Evolutionary conservation across 2,113 vertebrate genomes (phyloP).

Genomic region (Callithrix jacchus): DNA sequence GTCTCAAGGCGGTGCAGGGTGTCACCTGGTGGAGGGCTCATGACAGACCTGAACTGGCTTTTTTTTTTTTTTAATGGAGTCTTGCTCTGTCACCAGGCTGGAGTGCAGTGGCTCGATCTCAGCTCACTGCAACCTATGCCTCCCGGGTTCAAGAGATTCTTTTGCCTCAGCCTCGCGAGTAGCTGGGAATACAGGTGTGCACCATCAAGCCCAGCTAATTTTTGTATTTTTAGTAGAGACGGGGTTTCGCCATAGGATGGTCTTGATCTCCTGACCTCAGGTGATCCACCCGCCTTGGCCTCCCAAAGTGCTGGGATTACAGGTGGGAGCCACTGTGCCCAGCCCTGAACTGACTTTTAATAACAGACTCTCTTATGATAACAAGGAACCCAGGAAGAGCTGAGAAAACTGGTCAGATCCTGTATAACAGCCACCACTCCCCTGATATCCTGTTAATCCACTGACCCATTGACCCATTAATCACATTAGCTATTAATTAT

Average conservation of each 20-base stretch:
- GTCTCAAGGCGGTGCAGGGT: not conserved
- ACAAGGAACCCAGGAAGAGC: not conserved
- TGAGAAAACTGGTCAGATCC: no score
- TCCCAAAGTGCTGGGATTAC: no score
- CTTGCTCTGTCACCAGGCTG: not conserved
- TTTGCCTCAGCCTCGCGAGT: no score
- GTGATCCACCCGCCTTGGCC: no score
- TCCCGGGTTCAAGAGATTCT: no score
- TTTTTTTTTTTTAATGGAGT: not conserved
- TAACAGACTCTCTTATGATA: not conserved
- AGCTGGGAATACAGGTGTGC: no score
- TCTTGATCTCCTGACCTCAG: no score
- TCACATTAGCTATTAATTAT: not conserved
- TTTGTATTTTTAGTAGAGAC: no score
- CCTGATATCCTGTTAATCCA: not conserved
- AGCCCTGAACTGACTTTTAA: not conserved
- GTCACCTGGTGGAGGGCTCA: not conserved
- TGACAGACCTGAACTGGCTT: not conserved
- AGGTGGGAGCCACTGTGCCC: no score
- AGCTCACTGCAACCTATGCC: no score
- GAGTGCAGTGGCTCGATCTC: not conserved
- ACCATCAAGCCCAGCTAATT: no score
- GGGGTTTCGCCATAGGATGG: no score
- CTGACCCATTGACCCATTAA: not conserved
- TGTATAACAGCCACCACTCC: not conserved